Base-by-base conservation (phyloP, 1,140 invertebrate genomes). In the Atopsyche davidsoni region DNA sequence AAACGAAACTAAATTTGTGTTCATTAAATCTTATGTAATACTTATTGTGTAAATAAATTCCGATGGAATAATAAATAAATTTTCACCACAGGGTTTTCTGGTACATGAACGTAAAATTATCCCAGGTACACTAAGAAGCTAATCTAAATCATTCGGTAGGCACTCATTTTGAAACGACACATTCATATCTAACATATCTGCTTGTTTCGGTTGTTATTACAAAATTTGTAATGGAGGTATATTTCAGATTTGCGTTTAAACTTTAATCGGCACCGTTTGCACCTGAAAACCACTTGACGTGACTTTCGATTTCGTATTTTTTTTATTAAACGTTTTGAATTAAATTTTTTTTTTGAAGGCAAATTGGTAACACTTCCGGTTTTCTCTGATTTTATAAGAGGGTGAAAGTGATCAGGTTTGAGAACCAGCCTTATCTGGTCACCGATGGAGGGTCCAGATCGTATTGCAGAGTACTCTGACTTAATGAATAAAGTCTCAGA, bases 141-240 rank as follows among this genome's bases (percentile, higher is more conserved):
- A 47, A 48, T 28, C 50, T 54, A 51, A 23, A 38, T 43, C 35
- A 23, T 47, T 39, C 19, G 32, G 44, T 58, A 58, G 56, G 56
- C 56, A 58, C 56, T 58, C 51, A 54, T 51, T 58, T 53, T 34
- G n/a, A 53, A 44, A 54, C 51, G 31, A 51, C 51, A 51, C 42
- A 25, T 46, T 41, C 28, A 35, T 22, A 51, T 25, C 42, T 21
- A 36, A 45, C 43, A 54, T 39, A 46, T 23, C 42, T 43, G 39
- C 42, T 50, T 35, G 13, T 21, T 31, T 42, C 22, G 32, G 39
- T 36, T 51, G 25, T 47, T 53, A 32, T 57, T 57, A 43, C 55
- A 54, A 47, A 45, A 36, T 34, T 52, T 39, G 21, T 39, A 50
- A 32, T 58, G 56, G n/a, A 54, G 38, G 43, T 47, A 51, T 28